phyloP scores from a whole-genome alignment of 2,797 vertebrate species.

The Sebastes trivittatus region DNA sequence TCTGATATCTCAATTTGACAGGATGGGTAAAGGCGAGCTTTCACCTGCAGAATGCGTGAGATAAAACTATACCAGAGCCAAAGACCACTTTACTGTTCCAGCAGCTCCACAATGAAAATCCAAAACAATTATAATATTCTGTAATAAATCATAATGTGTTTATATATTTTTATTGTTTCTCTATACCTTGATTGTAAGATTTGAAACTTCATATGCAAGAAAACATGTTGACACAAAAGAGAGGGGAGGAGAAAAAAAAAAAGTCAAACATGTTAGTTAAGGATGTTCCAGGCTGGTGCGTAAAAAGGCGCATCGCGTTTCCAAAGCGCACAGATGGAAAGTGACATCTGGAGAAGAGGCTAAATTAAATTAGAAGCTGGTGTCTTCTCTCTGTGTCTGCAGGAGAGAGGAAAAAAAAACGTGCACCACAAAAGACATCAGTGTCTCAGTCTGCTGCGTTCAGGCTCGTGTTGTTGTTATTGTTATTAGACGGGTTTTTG shows the following conservation, averaged over 20 bases:
- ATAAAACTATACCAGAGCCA: not conserved
- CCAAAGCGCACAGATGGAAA: conserved; percentile 92
- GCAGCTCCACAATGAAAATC: not conserved
- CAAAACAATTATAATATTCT: not conserved
- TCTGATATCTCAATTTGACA: conserved; percentile 79
- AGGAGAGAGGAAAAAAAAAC: not conserved
- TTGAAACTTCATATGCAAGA: not conserved
- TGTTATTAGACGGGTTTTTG: not conserved
- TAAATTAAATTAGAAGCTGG: conserved; percentile 88
- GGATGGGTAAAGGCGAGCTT: conserved; percentile 8
- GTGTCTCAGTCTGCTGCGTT: not conserved
- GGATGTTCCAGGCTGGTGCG: conserved; percentile 49
- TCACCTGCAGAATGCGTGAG: not conserved
- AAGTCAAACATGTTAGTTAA: not conserved
- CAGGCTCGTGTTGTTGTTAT: not conserved
- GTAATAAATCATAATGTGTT: not conserved
- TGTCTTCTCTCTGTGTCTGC: conserved; percentile 78
- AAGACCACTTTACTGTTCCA: not conserved
- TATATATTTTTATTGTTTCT: not conserved
- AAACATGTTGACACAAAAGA: not conserved
- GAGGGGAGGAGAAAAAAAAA: too few species aligned
- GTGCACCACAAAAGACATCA: conserved; percentile 43
- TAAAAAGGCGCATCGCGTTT: conserved; percentile 75
- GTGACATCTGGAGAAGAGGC: conserved; percentile 91
- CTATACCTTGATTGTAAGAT: not conserved